These are phyloP conservation scores for Luidia sarsii DNA, from an alignment of 53 echinoderm and acorn worm species.

Conservation along the genomic window DNA sequence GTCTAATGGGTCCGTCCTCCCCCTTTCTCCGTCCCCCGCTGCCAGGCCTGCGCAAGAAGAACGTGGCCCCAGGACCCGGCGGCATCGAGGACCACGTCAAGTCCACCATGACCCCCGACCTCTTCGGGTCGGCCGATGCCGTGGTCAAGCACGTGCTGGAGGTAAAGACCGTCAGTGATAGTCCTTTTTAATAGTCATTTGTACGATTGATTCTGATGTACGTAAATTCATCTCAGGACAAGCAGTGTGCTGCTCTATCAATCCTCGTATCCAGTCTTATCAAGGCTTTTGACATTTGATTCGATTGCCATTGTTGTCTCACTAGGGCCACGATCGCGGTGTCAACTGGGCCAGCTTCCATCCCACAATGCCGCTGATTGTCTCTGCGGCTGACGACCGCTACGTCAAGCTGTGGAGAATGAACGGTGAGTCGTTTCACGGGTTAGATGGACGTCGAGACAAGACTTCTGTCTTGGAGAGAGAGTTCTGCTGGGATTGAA, in stretches of 20 bases:
- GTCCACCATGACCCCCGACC: conserved; percentile 87
- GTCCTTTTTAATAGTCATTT: no score
- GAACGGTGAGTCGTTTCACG: no score
- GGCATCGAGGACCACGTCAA: conserved; percentile 91
- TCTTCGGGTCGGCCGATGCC: conserved; percentile 92
- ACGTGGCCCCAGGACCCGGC: conserved; percentile 92
- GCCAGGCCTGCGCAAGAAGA: conserved; percentile 96
- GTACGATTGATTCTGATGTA: no score
- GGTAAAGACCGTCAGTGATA: no score
- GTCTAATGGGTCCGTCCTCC: neutral
- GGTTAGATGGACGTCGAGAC: no score
- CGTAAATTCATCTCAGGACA: no score
- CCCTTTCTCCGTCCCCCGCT: neutral
- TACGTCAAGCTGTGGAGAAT: conserved; percentile 99
- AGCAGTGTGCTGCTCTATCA: no score
- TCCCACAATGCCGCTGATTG: conserved; percentile 97
- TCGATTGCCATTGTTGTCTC: neutral
- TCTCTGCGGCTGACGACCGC: conserved; percentile 96
- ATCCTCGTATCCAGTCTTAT: no score
- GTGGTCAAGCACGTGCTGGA: conserved; percentile 95
- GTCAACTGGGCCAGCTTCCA: conserved; percentile 99
- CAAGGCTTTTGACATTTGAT: neutral
- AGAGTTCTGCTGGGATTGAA: neutral
- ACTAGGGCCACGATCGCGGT: conserved; percentile 99
- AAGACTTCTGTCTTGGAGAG: no score